A percentile compares a stretch with the other conserved stretches of the same genome.
These are phyloP conservation scores for Beris morrisii DNA, from an alignment of 2,888 invertebrate genomes.

Conservation along the genomic window DNA sequence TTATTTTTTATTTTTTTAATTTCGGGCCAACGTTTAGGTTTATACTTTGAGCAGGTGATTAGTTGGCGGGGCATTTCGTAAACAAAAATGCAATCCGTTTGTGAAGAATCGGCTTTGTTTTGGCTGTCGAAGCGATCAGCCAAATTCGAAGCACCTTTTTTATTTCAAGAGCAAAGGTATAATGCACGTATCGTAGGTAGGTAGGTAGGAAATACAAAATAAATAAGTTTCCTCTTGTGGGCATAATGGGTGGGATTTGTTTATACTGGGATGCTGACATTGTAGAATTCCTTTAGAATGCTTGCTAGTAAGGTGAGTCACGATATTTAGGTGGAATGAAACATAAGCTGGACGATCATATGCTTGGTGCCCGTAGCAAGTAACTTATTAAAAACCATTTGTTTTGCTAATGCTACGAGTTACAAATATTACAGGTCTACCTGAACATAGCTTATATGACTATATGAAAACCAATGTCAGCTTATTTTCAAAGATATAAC, in stretches of 20 bases:
- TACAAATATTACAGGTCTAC: too few relatives aligned
- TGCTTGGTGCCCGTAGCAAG: too few relatives aligned
- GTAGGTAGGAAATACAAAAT: not conserved
- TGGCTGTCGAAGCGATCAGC: slow-evolving; percentile 9
- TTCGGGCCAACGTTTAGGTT: slow-evolving; percentile 20
- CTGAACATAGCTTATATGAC: too few relatives aligned
- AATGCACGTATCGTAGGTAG: not conserved
- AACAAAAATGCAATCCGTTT: slow-evolving; percentile 22
- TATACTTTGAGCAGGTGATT: slow-evolving; percentile 19
- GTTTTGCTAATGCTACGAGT: too few relatives aligned
- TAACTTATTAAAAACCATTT: too few relatives aligned
- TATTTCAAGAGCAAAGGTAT: slow-evolving; percentile 10
- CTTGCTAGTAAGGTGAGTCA: too few relatives aligned
- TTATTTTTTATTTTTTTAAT: slow-evolving; percentile 24
- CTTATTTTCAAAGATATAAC: too few relatives aligned
- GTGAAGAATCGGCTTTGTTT: slow-evolving; percentile 9
- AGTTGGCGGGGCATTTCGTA: slow-evolving; percentile 13
- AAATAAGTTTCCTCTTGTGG: not conserved
- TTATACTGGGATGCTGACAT: slow-evolving; percentile 7
- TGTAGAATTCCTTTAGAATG: slow-evolving; percentile 5
- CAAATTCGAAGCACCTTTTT: slow-evolving; percentile 16
- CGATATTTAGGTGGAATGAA: too few relatives aligned
- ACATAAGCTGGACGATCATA: too few relatives aligned
- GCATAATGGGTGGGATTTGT: not conserved
- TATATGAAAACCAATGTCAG: too few relatives aligned